Percentiles rank a stretch among this genome's conserved stretches.
phyloP scores from a whole-genome alignment of 2,113 vertebrate species.

The Dicerorhinus sumatrensis region DNA sequence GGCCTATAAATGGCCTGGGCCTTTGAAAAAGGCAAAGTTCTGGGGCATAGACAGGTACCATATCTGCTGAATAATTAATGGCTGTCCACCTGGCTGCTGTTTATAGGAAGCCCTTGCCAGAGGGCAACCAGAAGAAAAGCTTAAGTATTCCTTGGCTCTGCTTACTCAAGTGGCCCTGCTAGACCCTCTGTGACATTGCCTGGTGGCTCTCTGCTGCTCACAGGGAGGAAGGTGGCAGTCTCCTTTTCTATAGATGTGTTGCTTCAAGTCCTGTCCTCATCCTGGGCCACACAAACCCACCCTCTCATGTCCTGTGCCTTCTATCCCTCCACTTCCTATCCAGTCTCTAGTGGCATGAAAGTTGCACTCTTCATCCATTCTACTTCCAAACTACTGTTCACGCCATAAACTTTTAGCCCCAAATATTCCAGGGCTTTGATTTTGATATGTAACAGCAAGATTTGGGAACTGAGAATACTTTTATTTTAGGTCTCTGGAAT shows the following conservation, averaged over 20 bases:
- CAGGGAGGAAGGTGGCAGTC: neutral
- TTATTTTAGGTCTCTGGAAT: neutral
- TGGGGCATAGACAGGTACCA: neutral
- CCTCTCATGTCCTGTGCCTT: neutral
- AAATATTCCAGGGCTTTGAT: neutral
- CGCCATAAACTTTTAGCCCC: neutral
- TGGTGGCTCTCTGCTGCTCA: neutral
- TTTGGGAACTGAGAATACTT: neutral
- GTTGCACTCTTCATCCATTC: neutral
- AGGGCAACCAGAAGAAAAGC: neutral
- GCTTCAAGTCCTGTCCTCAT: neutral
- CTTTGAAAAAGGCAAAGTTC: neutral
- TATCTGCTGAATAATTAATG: neutral
- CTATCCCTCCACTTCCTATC: neutral
- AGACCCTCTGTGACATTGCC: neutral
- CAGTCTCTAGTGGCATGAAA: neutral
- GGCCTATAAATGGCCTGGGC: neutral
- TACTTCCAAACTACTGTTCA: neutral
- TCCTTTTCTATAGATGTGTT: neutral
- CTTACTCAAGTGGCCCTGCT: neutral
- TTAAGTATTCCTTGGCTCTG: neutral
- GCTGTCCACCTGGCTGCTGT: neutral
- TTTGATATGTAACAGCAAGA: neutral
- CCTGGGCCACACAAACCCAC: neutral
- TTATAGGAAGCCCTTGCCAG: neutral